Evolutionary conservation across 2,113 vertebrate genomes (phyloP).

Genomic region (Caloenas nicobarica): DNA sequence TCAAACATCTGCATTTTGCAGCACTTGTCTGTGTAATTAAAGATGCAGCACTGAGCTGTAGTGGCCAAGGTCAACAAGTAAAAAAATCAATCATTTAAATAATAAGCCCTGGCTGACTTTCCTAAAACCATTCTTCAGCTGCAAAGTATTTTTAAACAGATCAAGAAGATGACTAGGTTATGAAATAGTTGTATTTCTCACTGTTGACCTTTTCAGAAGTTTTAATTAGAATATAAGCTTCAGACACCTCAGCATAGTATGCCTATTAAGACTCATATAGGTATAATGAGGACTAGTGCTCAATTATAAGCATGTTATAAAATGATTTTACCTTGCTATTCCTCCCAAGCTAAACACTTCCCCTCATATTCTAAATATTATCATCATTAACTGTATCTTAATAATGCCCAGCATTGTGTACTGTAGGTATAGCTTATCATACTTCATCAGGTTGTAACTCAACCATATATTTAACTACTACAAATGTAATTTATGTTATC

Average conservation of each 20-base stretch:
- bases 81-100: slow-evolving; percentile 34
- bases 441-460: slow-evolving; percentile 4
- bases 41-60: neutral
- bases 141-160: neutral
- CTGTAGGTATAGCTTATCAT: neutral
- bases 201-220: slow-evolving; percentile 3
- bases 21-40: slow-evolving; percentile 44
- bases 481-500: neutral
- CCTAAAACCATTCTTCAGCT: slow-evolving; percentile 8
- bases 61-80: slow-evolving; percentile 46
- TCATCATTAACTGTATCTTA: neutral
- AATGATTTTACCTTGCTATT: neutral
- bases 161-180: neutral
- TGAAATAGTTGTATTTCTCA: neutral
- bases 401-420: neutral
- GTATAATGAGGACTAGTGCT: neutral
- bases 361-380: neutral
- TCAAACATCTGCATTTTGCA: slow-evolving; percentile 40
- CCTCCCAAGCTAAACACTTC: neutral
- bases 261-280: neutral
- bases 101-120: slow-evolving; percentile 30
- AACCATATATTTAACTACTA: neutral
- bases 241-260: neutral
- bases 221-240: slow-evolving; percentile 34
- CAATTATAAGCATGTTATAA: neutral